Evolutionary conservation across 2,113 vertebrate genomes (phyloP).

Genomic region (Semnornis frantzii): DNA sequence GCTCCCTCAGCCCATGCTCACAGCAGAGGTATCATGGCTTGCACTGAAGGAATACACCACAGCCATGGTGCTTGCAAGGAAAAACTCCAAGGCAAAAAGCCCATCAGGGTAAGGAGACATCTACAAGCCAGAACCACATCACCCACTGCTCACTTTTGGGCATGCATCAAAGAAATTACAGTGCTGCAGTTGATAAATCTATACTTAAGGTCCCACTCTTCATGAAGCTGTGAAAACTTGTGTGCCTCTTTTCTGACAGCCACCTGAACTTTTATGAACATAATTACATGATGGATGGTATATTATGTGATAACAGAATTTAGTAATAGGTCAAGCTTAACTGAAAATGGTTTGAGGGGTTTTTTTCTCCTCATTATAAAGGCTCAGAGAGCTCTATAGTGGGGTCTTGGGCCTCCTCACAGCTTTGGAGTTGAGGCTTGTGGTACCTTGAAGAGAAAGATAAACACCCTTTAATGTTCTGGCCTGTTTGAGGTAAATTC

Average conservation of each 20-base stretch:
- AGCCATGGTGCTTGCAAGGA: neutral
- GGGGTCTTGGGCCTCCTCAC: neutral
- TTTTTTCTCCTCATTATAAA: neutral
- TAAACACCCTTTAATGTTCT: neutral
- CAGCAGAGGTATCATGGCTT: neutral
- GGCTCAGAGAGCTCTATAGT: neutral
- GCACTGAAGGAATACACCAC: neutral
- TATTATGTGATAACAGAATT: neutral
- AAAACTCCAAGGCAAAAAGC: neutral
- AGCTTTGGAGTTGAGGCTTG: neutral
- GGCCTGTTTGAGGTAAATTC: neutral
- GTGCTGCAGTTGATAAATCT: neutral
- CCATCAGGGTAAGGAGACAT: neutral
- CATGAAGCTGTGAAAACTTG: neutral
- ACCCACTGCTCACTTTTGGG: neutral
- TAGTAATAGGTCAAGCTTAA: neutral
- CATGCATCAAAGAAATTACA: neutral
- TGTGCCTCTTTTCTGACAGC: neutral
- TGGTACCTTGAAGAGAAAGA: neutral
- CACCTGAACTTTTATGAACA: conserved; percentile 31
- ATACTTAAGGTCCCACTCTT: neutral
- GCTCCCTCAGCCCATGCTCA: too few relatives aligned
- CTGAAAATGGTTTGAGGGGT: neutral
- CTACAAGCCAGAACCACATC: neutral
- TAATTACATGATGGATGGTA: neutral